Conservation (phyloP, 2,888 invertebrate genomes). For the Ptychoptera contaminata region DNA sequence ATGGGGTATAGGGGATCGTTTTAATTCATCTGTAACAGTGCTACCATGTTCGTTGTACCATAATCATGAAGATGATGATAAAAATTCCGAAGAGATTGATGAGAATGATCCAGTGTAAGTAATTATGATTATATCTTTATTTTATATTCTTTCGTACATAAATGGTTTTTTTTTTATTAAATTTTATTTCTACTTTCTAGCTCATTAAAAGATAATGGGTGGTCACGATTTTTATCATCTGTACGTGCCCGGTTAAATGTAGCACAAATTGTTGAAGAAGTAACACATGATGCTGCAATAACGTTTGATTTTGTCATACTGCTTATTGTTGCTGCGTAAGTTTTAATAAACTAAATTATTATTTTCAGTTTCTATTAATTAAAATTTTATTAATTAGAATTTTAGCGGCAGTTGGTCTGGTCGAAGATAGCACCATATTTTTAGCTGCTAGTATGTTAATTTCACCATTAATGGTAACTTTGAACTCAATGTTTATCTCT, state of each 20-base stretch:
- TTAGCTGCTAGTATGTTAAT: constrained; percentile 68
- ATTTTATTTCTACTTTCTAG: background rate
- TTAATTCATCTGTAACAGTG: constrained; percentile 42
- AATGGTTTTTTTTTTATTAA: background rate
- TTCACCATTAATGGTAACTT: constrained; percentile 56
- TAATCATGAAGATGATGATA: constrained; percentile 19
- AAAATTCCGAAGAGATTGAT: constrained; percentile 13
- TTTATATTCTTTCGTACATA: constrained; percentile 1
- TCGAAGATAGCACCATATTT: constrained; percentile 57
- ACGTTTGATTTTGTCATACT: constrained; percentile 64
- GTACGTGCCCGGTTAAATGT: constrained; percentile 51
- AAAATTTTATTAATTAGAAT: constrained; percentile 29
- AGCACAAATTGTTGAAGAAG: constrained; percentile 53
- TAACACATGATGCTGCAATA: constrained; percentile 47
- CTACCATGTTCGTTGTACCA: constrained; percentile 46
- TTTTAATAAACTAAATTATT: no score
- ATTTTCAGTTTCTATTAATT: background rate
- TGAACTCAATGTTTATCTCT: no score
- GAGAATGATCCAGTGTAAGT: constrained; percentile 8
- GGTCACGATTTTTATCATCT: constrained; percentile 48
- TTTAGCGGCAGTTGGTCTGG: constrained; percentile 55
- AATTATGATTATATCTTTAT: constrained; percentile 9
- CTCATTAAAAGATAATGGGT: constrained; percentile 24
- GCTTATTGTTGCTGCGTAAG: constrained; percentile 51
- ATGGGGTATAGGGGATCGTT: constrained; percentile 42